Evolutionary conservation across 1,140 invertebrate species (phyloP).

Genomic region (Pentalonia nigronervosa): DNA sequence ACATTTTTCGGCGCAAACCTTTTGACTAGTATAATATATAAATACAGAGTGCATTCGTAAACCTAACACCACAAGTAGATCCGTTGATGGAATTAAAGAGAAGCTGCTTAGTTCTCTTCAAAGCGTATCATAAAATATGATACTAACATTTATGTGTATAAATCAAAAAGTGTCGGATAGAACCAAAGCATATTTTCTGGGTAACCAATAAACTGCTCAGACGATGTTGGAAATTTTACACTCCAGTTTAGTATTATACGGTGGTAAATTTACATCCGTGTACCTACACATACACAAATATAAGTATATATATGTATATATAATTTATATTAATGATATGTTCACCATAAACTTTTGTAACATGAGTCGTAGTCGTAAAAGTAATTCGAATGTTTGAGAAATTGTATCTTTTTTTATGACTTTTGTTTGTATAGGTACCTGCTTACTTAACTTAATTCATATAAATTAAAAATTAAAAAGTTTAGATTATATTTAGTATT

Average conservation of each 20-base stretch:
- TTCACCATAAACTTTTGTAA: not conserved
- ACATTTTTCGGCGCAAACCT: not conserved
- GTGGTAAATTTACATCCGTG: not conserved
- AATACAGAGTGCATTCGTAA: not conserved
- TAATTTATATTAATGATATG: not conserved
- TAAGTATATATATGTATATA: no score
- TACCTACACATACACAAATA: not conserved
- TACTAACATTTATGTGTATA: not conserved
- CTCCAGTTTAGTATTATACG: not conserved
- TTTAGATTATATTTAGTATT: not conserved
- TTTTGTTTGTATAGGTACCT: not conserved
- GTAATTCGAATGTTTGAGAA: not conserved
- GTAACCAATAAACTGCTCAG: not conserved
- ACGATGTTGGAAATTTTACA: not conserved
- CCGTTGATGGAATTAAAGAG: not conserved
- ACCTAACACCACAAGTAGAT: constrained; percentile 10
- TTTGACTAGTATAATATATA: not conserved
- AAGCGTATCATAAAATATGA: constrained; percentile 4
- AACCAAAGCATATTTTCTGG: not conserved
- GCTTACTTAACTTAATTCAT: not conserved
- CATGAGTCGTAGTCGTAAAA: not conserved
- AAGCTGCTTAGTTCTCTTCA: constrained; percentile 5
- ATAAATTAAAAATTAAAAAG: not conserved
- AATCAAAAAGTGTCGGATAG: not conserved
- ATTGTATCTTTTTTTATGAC: not conserved